Conservation (phyloP, 1,140 invertebrate species). For the Monochamus saltuarius region DNA sequence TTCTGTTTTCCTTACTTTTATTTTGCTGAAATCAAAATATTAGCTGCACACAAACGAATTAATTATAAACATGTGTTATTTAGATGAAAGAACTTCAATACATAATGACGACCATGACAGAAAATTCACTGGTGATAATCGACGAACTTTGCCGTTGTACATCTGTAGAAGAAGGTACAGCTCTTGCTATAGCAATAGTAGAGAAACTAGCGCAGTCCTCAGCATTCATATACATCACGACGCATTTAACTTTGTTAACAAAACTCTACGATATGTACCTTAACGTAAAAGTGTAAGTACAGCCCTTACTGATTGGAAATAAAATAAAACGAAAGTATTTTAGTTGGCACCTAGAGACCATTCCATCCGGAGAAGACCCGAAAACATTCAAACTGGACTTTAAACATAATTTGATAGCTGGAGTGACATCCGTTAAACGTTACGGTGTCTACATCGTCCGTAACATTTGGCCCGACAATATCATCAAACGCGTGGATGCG, state of each 20-base stretch:
- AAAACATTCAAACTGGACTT: constrained; percentile 40
- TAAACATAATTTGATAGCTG: constrained; percentile 43
- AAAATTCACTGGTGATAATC: constrained; percentile 77
- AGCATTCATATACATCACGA: constrained; percentile 80
- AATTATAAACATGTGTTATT: constrained; percentile 36
- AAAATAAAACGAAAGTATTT: not conserved
- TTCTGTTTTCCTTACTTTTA: too few relatives aligned
- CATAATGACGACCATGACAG: constrained; percentile 69
- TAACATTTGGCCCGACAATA: constrained; percentile 39
- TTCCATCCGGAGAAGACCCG: constrained; percentile 29
- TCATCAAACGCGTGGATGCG: constrained; percentile 30
- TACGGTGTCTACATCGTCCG: constrained; percentile 45
- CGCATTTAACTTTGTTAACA: constrained; percentile 77
- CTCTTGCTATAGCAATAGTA: constrained; percentile 79
- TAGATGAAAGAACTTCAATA: constrained; percentile 83
- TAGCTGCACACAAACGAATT: too few relatives aligned
- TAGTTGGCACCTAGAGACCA: constrained; percentile 48
- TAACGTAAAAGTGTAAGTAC: constrained; percentile 71
- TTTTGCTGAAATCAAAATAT: too few relatives aligned
- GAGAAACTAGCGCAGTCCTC: constrained; percentile 68
- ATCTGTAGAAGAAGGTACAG: constrained; percentile 77
- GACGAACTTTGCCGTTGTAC: constrained; percentile 87
- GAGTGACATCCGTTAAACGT: constrained; percentile 42
- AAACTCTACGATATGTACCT: constrained; percentile 71
- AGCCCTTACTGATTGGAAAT: not conserved